Conservation (phyloP, 2,113 vertebrate species). For the Nannospalax galili region DNA sequence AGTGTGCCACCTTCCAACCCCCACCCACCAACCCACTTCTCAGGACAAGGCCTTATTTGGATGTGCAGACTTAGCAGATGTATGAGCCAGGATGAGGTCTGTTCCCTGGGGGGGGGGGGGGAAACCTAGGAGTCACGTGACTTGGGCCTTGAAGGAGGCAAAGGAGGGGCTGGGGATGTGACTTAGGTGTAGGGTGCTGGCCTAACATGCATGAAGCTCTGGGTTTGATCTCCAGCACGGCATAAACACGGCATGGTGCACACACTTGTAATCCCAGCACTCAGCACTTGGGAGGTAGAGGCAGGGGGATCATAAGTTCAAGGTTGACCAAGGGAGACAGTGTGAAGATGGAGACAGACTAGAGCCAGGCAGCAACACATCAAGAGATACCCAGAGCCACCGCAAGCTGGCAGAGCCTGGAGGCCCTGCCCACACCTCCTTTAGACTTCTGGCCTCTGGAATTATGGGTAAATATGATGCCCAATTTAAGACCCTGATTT, state of each 20-base stretch:
- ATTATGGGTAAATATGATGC: accelerated
- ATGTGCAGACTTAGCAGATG: not conserved
- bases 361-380: accelerated
- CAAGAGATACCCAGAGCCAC: accelerated
- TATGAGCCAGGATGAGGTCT: not conserved
- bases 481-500: not conserved
- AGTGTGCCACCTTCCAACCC: not conserved
- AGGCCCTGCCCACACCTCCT: accelerated
- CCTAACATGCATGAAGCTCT: not conserved
- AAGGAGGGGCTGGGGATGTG: not conserved
- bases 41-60: not conserved
- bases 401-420: not conserved
- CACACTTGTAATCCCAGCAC: not conserved
- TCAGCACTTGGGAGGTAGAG: not conserved
- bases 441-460: not conserved
- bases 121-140: not conserved
- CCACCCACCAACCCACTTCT: not conserved
- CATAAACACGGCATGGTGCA: not conserved
- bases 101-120: not conserved
- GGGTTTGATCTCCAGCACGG: not conserved
- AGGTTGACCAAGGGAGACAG: not conserved
- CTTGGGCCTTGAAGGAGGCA: not conserved
- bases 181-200: not conserved
- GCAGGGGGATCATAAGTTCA: not conserved
- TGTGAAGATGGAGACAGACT: not conserved